A percentile compares a stretch with the other conserved stretches of the same genome.
Evolutionary conservation across 2,797 vertebrate genomes (phyloP).

Genomic region (Gymnoscopelus braueri): DNA sequence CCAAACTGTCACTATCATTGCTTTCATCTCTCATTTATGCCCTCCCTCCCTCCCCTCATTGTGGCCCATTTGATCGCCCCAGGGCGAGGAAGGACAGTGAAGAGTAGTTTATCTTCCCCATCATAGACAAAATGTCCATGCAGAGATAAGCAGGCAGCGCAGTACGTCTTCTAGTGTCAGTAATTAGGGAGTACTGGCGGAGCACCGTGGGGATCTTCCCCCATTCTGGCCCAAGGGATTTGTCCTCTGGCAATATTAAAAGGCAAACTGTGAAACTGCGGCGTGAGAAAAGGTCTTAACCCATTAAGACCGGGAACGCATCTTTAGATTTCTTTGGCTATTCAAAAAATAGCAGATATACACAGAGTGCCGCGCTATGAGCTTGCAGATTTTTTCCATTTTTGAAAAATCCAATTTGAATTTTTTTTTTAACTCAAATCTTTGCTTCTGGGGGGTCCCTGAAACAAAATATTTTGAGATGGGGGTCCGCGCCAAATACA

Average conservation of each 20-base stretch:
- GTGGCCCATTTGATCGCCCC: background rate
- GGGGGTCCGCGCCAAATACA: no score
- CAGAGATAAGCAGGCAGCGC: constrained; percentile 58
- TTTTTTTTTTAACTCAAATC: no score
- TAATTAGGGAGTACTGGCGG: constrained; percentile 75
- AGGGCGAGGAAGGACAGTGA: constrained; percentile 23
- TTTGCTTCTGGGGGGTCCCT: no score
- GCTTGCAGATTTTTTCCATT: no score
- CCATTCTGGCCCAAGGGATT: constrained; percentile 67
- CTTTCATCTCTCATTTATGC: constrained; percentile 35
- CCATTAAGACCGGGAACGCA: no score
- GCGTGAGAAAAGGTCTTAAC: constrained; percentile 39
- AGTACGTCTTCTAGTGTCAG: constrained; percentile 70
- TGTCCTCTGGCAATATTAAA: constrained; percentile 76
- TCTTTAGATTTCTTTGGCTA: no score
- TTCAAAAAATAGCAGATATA: no score
- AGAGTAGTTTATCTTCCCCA: constrained; percentile 59
- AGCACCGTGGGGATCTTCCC: constrained; percentile 62
- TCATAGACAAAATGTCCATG: constrained; percentile 52
- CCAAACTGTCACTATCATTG: constrained; percentile 38
- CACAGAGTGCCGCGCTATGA: no score
- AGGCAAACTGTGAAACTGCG: constrained; percentile 64
- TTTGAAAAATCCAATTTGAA: no score
- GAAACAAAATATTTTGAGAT: no score
- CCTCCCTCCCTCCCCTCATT: constrained; percentile 18